Evolutionary conservation across 1,140 invertebrate genomes (phyloP).

Genomic region (Pogonognathellus flavescens): DNA sequence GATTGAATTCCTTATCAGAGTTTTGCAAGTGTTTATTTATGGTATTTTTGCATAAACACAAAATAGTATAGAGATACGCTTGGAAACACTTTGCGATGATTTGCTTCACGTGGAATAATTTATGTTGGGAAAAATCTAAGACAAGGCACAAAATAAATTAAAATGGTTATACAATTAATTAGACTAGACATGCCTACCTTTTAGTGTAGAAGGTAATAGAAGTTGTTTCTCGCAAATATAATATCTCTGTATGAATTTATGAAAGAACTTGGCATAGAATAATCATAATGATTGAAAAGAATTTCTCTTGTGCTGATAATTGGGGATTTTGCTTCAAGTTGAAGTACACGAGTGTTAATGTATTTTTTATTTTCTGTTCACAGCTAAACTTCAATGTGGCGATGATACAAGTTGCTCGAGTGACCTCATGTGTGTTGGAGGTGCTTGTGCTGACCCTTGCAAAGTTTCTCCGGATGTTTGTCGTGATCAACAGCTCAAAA

Average conservation of each 20-base stretch:
- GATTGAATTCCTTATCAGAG: background rate
- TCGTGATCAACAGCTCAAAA: slow-evolving; percentile 56
- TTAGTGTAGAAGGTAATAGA: too few species aligned
- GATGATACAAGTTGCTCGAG: slow-evolving; percentile 66
- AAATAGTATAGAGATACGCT: background rate
- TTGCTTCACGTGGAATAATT: background rate
- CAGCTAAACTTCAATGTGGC: slow-evolving; percentile 62
- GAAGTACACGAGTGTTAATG: background rate
- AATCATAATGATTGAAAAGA: too few species aligned
- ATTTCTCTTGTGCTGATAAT: too few species aligned
- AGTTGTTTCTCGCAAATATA: too few species aligned
- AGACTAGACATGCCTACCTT: background rate
- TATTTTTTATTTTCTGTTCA: slow-evolving; percentile 50
- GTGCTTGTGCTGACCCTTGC: slow-evolving; percentile 68
- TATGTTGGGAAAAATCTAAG: slow-evolving; percentile 3
- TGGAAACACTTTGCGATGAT: too few species aligned
- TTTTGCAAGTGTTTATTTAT: background rate
- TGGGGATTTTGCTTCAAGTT: too few species aligned
- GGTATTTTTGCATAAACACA: background rate
- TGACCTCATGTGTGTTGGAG: slow-evolving; percentile 67
- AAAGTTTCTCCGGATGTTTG: slow-evolving; percentile 67
- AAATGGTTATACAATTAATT: too few species aligned
- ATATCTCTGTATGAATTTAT: too few species aligned
- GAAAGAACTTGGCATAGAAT: too few species aligned
- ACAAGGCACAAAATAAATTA: background rate